Conservation (phyloP, 2,113 vertebrate species). For the Potamarius usumacintae region DNA sequence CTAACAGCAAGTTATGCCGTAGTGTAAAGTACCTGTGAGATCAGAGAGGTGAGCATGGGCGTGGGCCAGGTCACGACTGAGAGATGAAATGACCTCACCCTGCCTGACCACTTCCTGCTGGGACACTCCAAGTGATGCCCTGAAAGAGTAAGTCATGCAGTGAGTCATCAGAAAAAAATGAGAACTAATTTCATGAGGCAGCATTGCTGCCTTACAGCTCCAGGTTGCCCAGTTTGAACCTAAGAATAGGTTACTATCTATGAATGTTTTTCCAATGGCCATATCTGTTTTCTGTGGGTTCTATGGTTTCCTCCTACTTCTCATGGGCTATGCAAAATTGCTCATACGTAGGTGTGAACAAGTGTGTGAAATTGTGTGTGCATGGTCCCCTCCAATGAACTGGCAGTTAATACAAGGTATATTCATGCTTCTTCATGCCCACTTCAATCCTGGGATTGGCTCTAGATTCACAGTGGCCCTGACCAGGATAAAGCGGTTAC, state of each 20-base stretch:
- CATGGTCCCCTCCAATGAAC: neutral
- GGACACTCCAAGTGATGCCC: constrained; percentile 60
- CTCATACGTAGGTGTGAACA: neutral
- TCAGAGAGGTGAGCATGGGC: constrained; percentile 71
- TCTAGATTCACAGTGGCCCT: neutral
- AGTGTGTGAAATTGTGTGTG: neutral
- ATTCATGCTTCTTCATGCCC: neutral
- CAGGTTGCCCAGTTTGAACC: neutral
- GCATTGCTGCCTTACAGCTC: neutral
- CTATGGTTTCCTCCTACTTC: neutral
- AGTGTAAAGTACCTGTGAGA: constrained; percentile 67
- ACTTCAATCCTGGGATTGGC: neutral
- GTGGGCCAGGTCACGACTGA: constrained; percentile 65
- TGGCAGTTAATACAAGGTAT: neutral
- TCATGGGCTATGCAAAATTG: neutral
- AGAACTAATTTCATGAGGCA: neutral
- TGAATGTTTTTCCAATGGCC: neutral
- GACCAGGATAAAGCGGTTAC: neutral
- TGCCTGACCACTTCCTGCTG: constrained; percentile 66
- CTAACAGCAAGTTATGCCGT: neutral
- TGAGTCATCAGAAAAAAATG: neutral
- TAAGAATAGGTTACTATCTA: neutral
- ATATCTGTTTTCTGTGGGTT: neutral
- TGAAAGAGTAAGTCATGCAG: constrained; percentile 31
- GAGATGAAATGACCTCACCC: constrained; percentile 63